Conservation (phyloP, 1,140 invertebrate species). For the Phthorimaea operculella region DNA sequence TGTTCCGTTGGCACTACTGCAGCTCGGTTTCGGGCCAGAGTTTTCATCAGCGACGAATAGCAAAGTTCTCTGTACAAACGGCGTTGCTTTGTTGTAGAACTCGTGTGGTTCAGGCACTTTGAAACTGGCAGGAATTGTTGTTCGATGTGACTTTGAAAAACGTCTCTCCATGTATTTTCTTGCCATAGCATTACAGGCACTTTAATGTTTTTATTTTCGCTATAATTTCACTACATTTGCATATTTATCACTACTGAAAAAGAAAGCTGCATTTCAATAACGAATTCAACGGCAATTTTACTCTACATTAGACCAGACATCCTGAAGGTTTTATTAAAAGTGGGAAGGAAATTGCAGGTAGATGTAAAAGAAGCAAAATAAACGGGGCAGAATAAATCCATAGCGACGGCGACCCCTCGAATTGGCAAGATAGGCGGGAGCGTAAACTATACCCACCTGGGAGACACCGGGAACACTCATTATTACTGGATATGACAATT, state of each 20-base stretch:
- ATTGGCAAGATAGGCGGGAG: slow-evolving; percentile 27
- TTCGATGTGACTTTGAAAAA: slow-evolving; percentile 57
- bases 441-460: slow-evolving; percentile 33
- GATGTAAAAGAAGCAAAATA: slow-evolving; percentile 26
- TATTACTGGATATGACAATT: slow-evolving; percentile 20
- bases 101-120: slow-evolving; percentile 60
- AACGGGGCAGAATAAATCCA: slow-evolving; percentile 32
- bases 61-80: slow-evolving; percentile 62
- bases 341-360: not conserved
- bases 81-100: slow-evolving; percentile 65
- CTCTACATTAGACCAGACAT: not conserved
- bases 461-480: slow-evolving; percentile 11
- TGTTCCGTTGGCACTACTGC: slow-evolving; percentile 20
- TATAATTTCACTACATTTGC: not conserved
- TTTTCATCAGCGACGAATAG: slow-evolving; percentile 60
- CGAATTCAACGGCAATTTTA: not conserved
- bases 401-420: slow-evolving; percentile 25
- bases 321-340: not conserved
- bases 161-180: slow-evolving; percentile 67
- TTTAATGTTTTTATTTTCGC: too few relatives aligned
- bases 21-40: slow-evolving; percentile 45
- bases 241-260: not conserved
- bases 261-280: not conserved
- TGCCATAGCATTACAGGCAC: slow-evolving; percentile 49
- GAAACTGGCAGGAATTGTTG: slow-evolving; percentile 56